A percentile compares a stretch with the other conserved stretches of the same genome.
These are phyloP conservation scores for Agonopterix alstromeriana DNA, from an alignment of 2,888 invertebrate species.

Conservation along the genomic window DNA sequence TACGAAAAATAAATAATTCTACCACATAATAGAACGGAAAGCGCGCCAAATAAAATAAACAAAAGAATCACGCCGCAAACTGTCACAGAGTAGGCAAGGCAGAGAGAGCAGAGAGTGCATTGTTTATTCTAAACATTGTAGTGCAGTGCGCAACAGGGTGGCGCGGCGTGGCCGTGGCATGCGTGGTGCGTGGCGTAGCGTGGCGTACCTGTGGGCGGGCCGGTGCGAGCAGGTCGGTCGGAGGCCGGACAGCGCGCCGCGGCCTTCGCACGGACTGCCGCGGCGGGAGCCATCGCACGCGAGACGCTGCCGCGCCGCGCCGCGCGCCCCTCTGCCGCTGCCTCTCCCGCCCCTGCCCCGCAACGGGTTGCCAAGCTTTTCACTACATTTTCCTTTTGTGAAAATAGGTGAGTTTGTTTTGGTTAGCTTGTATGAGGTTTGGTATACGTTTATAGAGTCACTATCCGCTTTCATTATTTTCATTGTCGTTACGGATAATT, in stretches of 20 bases:
- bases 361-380: slow-evolving; percentile 28
- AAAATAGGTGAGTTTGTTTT: no score
- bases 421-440: no score
- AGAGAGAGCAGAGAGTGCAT: slow-evolving; percentile 18
- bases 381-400: no score
- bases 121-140: slow-evolving; percentile 51
- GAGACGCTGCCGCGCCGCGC: slow-evolving; percentile 13
- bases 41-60: slow-evolving; percentile 1
- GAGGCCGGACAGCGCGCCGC: slow-evolving; percentile 65
- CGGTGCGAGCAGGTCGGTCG: slow-evolving; percentile 35
- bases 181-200: slow-evolving; percentile 6
- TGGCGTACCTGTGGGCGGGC: slow-evolving; percentile 53
- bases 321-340: slow-evolving; percentile 21
- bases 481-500: no score
- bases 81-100: slow-evolving; percentile 4
- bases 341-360: slow-evolving; percentile 1
- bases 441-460: no score
- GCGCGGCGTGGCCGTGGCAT: slow-evolving; percentile 25
- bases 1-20: slow-evolving; percentile 1
- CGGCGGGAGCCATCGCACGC: slow-evolving; percentile 24
- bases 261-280: slow-evolving; percentile 31
- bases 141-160: slow-evolving; percentile 71
- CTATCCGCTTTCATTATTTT: no score
- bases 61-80: neutral
- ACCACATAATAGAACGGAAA: neutral